These are phyloP conservation scores for Hyperoodon ampullatus DNA, from an alignment of 2,113 vertebrate genomes.

Conservation along the genomic window DNA sequence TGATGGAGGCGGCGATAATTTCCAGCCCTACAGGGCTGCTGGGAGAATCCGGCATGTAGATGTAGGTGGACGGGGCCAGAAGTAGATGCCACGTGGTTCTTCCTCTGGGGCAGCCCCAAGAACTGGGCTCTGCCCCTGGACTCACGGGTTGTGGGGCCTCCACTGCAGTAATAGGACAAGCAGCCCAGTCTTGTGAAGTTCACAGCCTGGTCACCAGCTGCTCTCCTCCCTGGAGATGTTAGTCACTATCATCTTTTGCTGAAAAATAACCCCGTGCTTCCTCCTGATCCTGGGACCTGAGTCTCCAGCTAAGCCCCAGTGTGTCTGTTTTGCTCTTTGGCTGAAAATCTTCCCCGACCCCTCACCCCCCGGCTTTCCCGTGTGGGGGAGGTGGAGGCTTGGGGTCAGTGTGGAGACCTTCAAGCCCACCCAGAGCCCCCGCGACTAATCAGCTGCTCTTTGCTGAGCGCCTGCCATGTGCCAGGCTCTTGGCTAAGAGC, in stretches of 20 bases:
- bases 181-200: not conserved
- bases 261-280: not conserved
- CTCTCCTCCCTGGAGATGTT: not conserved
- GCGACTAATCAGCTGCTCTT: rapidly evolving
- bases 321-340: not conserved
- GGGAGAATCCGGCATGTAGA: not conserved
- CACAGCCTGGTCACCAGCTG: not conserved
- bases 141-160: not conserved
- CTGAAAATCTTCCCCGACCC: not conserved
- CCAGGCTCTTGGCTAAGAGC: not conserved
- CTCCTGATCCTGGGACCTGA: not conserved
- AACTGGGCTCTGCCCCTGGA: not conserved
- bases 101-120: not conserved
- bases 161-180: rapidly evolving
- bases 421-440: not conserved
- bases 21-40: not conserved
- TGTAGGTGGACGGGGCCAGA: rapidly evolving
- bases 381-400: not conserved
- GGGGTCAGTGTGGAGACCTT: not conserved
- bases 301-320: not conserved
- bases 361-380: not conserved
- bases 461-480: rapidly evolving
- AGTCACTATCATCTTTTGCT: constrained; percentile 32
- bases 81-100: not conserved
- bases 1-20: not conserved